Base-by-base conservation (phyloP, 2,113 vertebrate species). In the Lampris incognitus region DNA sequence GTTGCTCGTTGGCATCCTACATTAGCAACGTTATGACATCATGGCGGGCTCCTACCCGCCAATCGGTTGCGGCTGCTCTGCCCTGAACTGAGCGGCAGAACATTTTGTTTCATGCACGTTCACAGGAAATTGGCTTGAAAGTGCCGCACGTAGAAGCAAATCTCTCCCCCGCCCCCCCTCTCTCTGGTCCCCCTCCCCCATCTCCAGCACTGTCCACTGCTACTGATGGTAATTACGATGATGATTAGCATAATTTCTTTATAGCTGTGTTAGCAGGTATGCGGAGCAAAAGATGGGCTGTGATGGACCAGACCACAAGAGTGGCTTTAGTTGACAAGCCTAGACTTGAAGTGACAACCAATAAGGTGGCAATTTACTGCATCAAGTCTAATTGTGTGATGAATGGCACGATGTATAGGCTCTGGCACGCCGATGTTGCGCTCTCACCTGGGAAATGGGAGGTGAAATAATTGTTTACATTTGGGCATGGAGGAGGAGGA, bases 161-260 rank as follows among this genome's bases (percentile, higher is more conserved):
- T 54, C 39, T 13, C 58, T 48, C 13, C 54, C 8, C 69, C 9
- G 44, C 46, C 66, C 65, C 55, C 72, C 73, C 58, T 41, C 42
- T 40, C 51, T 72, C 57, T 73, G 38, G 5, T 69, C 71, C 10
- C 1, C 41, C 60, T 70, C 54, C 40, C 38, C 75, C 46, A 63
- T 81, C 76, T 78, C 49, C 11, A 64, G 59, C 67, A 36, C 79
- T 82, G 86, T 86, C 86, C 69, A 89, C 90, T 81, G 87, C 90
- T 92, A 88, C 88, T 85, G 83, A 90, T 78, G 85, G 74, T 85
- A 84, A 93, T 93, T 89, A 85, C 79, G 13, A 7, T 42, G 82
- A 79, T 84, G 71, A 93, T 92, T 91, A 89, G 87, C 84, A 63
- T 90, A 85, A 82, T 92, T 86, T 72, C 87, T 84, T 88, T 87